Evolutionary conservation across 2,888 invertebrate species (phyloP), one percentile per base, ranked within the genome.

Genomic region (Eurytoma adleriae): DNA sequence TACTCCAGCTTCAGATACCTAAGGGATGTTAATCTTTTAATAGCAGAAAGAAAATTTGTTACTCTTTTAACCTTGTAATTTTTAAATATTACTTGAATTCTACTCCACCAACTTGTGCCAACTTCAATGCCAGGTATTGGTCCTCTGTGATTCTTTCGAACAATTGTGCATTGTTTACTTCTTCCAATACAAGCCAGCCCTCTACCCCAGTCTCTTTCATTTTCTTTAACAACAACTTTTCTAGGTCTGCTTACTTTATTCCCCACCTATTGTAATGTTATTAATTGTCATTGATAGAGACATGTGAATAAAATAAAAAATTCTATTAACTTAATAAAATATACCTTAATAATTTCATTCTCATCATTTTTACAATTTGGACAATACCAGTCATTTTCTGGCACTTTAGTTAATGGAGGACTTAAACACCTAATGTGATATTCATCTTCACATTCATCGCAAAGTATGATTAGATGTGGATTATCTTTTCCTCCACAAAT

Each of bases 111-210:
- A 84, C 93, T 92, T 88, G 94, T 95, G 12, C 97, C 97, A 27
- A 96, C 96, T 91, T 96, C 96, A 16, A 96, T 93, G 0, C 96
- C 96, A 10, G 96, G 96, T 73, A 97, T 93, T 0, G 95, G 94
- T 0, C 97, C 97, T 86, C 94, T 95, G 89, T 96, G 96, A 87
- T 95, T 93, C 0, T 94, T 91, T 0, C 95, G 94, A 87, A 95
- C 94, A 52, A 94, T 91, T 10, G 93, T 93, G 18, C 20, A 20
- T 64, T 92, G 91, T n/a, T 74, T 74, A 93, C 88, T 67, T 24
- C 50, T 83, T 96, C 96, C 50, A 48, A 94, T 95, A 91, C 96
- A 96, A 0, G 96, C 96, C 95, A 96, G 96, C 14, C 96, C 96
- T 88, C 94, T 90, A 0, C 96, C 96, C 96, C 96, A 96, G 86